A percentile compares a stretch with the other conserved stretches of the same genome.
phyloP scores from a whole-genome alignment of 2,113 vertebrate genomes.

The Malurus cyaneus region DNA sequence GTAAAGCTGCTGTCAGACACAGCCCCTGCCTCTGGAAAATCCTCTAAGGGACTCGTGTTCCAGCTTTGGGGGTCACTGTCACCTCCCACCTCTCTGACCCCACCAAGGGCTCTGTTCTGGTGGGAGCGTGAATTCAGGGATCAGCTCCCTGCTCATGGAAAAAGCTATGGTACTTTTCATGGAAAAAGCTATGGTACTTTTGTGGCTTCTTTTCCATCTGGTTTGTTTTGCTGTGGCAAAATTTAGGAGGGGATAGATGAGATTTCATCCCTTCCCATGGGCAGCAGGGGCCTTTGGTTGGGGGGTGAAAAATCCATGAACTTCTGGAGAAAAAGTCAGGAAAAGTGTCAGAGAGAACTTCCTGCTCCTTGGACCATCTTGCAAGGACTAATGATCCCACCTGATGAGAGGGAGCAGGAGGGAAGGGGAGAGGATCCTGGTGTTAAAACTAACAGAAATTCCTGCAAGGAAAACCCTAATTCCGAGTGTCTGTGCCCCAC shows the following conservation, averaged over 20 bases:
- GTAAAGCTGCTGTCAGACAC: not conserved
- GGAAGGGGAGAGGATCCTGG: not conserved
- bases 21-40: not conserved
- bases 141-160: not conserved
- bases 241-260: not conserved
- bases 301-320: not conserved
- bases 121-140: not conserved
- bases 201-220: accelerated
- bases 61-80: not conserved
- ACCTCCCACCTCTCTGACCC: accelerated
- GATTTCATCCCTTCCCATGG: not conserved
- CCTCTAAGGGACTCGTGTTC: not conserved
- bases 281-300: not conserved
- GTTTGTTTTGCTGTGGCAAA: not conserved
- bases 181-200: accelerated
- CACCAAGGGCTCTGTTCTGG: not conserved
- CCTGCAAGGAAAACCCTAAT: not conserved
- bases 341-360: not conserved
- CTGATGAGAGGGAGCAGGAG: not conserved
- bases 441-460: not conserved
- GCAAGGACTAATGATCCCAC: not conserved
- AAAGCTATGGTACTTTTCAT: accelerated
- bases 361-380: not conserved
- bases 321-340: not conserved
- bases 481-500: not conserved